Base-by-base conservation (phyloP, 2,888 invertebrate species). In the Drosophila suboccidentalis region DNA sequence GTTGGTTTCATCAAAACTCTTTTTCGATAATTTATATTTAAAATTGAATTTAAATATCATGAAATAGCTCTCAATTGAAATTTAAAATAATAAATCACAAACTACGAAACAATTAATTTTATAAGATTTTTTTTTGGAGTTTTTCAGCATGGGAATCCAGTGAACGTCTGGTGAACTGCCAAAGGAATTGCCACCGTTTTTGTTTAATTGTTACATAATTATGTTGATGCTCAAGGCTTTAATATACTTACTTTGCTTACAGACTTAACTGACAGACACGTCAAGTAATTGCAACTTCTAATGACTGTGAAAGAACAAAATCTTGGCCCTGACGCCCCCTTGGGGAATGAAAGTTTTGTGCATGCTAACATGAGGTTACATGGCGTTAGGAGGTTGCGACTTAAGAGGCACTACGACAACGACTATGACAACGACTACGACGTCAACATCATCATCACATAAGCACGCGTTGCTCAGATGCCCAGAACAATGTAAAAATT, bases 401-500 rank as follows among this genome's bases (percentile, higher is more conserved):
- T 55, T 51, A 47, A 51, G 69, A 44, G 38, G 36, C 29, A 49
- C 47, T 13, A 15, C 55, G 54, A 60, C 32, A 53, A 51, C 61
- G 62, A 62, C 47, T 58, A 44, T 54, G 54, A 59, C 36, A 49
- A 49, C 61, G 62, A 62, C 47, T 58, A 49, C 66, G 46, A 54
- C 71, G 66, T 80, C 60, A 73, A 73, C 73, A 76, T 68, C 8
- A 29, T 8, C 29, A 29, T 76, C 58, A 58, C 73, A 80, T 73
- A 59, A 75, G 66, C 78, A 84, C 82, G 76, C 87, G 64, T 66
- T 65, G 55, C 75, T 71, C 66, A 61, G 55, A 73, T 78, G 70
- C 66, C 64, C 49, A 62, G 54, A 78, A 72, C 70, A 82, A 74
- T 71, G 82, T 65, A 69, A 57, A 76, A 87, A 87, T 66, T 79